Conservation (phyloP, 2,113 vertebrate genomes). For the Columbina picui region DNA sequence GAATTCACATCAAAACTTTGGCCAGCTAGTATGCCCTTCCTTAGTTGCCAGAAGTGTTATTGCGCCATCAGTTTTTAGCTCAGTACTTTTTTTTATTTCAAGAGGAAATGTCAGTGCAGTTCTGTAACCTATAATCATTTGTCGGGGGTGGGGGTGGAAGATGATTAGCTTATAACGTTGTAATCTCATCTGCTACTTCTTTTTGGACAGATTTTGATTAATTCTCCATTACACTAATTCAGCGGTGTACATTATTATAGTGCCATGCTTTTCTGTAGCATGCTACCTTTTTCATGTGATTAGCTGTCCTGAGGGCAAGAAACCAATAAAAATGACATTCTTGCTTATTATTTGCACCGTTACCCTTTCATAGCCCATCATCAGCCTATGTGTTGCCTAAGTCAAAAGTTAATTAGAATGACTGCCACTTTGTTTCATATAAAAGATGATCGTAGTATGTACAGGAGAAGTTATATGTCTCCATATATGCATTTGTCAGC, state of each 20-base stretch:
- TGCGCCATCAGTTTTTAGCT: not conserved
- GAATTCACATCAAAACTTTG: not conserved
- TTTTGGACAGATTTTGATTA: constrained; percentile 59
- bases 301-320: constrained; percentile 62
- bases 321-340: constrained; percentile 53
- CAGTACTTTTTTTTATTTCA: not conserved
- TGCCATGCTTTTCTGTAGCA: not conserved
- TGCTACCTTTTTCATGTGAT: constrained; percentile 43
- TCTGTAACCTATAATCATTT: not conserved
- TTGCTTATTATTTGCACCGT: constrained; percentile 53
- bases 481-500: not conserved
- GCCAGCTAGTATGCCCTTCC: not conserved
- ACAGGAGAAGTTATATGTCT: constrained; percentile 31
- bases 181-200: constrained; percentile 6
- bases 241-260: constrained; percentile 1
- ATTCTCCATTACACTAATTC: constrained; percentile 50
- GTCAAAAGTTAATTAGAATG: constrained; percentile 72
- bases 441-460: constrained; percentile 18
- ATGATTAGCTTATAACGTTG: not conserved
- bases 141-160: not conserved
- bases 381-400: constrained; percentile 11
- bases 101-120: not conserved
- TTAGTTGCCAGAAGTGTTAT: not conserved
- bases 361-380: constrained; percentile 23
- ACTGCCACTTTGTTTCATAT: constrained; percentile 39